Evolutionary conservation across 2,113 vertebrate species (phyloP).

Genomic region (Menura novaehollandiae): DNA sequence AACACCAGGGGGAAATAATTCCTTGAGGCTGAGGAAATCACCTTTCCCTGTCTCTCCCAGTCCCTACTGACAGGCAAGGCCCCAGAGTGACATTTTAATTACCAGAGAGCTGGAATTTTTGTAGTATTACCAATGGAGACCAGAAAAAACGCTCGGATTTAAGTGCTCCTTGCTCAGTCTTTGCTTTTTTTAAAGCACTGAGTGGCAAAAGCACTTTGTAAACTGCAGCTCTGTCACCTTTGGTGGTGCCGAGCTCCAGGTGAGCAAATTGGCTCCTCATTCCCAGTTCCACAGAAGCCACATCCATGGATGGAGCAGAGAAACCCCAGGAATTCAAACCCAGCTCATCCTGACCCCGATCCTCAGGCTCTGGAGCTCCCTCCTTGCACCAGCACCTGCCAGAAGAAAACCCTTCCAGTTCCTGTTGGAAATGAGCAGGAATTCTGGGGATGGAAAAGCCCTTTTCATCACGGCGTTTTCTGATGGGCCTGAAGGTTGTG

Average conservation of each 20-base stretch:
- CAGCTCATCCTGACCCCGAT: background rate
- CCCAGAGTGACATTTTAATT: background rate
- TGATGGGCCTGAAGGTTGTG: background rate
- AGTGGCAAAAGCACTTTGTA: background rate
- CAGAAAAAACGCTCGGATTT: background rate
- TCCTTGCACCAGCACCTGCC: background rate
- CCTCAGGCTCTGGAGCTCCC: background rate
- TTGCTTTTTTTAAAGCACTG: background rate
- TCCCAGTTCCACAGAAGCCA: background rate
- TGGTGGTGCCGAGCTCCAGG: background rate
- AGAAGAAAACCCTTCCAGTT: background rate
- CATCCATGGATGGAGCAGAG: background rate
- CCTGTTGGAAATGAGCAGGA: background rate
- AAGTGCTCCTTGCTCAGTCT: background rate
- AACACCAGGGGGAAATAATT: background rate
- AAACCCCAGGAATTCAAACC: background rate
- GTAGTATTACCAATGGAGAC: background rate
- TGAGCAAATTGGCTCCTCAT: rapidly evolving
- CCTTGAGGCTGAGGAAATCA: background rate
- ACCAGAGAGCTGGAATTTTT: background rate
- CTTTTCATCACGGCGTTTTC: background rate
- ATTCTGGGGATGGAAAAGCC: background rate
- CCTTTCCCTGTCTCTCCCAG: background rate
- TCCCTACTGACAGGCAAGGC: background rate
- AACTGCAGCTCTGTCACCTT: background rate